Conservation (phyloP, 2,797 vertebrate species). For the Euphonia xanthogaster region DNA sequence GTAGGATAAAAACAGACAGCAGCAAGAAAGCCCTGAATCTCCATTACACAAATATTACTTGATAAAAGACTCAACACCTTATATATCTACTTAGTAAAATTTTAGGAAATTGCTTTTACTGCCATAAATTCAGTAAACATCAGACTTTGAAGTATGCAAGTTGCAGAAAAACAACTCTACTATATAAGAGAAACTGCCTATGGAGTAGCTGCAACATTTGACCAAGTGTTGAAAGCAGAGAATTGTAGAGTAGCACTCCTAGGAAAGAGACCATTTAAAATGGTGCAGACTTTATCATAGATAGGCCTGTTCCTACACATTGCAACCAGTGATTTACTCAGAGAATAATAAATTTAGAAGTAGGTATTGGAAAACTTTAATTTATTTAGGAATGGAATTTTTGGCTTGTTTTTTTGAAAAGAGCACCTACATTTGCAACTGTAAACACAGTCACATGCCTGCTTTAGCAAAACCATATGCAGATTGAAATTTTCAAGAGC, state of each 20-base stretch:
- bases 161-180: background rate
- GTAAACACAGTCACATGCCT: background rate
- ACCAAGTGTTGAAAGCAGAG: background rate
- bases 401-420: background rate
- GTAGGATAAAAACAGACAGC: background rate
- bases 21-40: background rate
- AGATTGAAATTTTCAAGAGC: background rate
- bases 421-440: background rate
- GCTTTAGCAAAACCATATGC: background rate
- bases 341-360: background rate
- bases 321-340: background rate
- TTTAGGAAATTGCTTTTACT: background rate
- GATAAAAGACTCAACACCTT: background rate
- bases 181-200: background rate
- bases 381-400: background rate
- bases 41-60: background rate
- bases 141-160: background rate
- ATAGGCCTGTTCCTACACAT: background rate
- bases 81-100: background rate
- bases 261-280: background rate
- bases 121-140: background rate
- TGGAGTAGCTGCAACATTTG: background rate
- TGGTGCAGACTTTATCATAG: background rate
- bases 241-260: background rate
- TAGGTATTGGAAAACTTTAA: background rate